A percentile compares a stretch with the other conserved stretches of the same genome.
Evolutionary conservation across 2,797 vertebrate genomes (phyloP).

Genomic region (Pagetopsis macropterus): DNA sequence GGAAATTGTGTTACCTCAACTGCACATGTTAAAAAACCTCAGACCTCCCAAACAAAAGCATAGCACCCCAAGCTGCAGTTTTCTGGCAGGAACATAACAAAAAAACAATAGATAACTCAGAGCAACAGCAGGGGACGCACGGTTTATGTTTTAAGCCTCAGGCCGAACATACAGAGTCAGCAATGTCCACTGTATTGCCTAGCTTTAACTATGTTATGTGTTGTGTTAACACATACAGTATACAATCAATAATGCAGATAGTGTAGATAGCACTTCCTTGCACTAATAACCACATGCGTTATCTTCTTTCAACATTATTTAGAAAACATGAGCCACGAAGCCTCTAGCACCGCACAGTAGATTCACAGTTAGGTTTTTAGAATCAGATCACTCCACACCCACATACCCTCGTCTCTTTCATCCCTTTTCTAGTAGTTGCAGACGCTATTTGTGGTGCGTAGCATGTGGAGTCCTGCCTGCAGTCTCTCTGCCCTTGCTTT

Average conservation of each 20-base stretch:
- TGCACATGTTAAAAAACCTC: constrained; percentile 2
- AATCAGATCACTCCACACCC: constrained; percentile 30
- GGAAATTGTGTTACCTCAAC: constrained; percentile 24
- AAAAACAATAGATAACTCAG: constrained; percentile 17
- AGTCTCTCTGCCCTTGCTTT: constrained; percentile 22
- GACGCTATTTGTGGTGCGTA: constrained; percentile 20
- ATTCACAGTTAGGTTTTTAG: constrained; percentile 22
- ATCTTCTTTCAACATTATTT: constrained; percentile 55
- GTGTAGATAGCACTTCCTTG: constrained; percentile 46
- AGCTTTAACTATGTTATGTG: constrained; percentile 42
- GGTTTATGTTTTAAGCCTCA: constrained; percentile 42
- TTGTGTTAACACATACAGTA: constrained; percentile 43
- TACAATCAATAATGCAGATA: constrained; percentile 63
- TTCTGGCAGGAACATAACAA: constrained; percentile 5
- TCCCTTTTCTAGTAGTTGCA: constrained; percentile 18
- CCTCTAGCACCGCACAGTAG: constrained; percentile 25
- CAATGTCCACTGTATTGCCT: constrained; percentile 49
- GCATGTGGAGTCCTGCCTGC: constrained; percentile 21
- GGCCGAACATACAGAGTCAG: constrained; percentile 47
- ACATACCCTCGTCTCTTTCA: constrained; percentile 22
- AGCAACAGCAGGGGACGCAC: constrained; percentile 11
- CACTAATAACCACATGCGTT: constrained; percentile 48
- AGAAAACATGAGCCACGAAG: constrained; percentile 52
- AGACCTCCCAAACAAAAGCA: neutral
- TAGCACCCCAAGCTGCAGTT: neutral